Evolutionary conservation across 35 echinoderm and acorn worm species (phyloP).

Genomic region (Lytechinus variegatus): DNA sequence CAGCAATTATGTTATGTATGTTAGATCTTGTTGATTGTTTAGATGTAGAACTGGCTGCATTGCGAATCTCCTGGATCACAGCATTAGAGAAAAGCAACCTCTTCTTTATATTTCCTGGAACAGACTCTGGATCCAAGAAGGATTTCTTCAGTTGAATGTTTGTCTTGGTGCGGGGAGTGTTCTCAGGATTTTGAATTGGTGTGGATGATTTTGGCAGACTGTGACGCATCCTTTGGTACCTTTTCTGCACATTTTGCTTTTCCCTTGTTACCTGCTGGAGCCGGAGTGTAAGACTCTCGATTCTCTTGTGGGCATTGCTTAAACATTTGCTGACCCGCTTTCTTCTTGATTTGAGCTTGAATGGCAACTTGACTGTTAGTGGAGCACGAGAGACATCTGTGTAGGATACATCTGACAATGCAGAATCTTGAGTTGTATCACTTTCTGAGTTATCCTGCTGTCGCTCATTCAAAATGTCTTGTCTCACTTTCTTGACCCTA

Average conservation of each 20-base stretch:
- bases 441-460: not conserved
- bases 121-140: not conserved
- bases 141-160: too few species aligned
- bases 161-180: too few species aligned
- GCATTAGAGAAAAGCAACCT: conserved; percentile 35
- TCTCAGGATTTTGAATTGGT: too few species aligned
- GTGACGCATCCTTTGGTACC: conserved; percentile 5
- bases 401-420: not conserved
- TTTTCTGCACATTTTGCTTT: conserved; percentile 5
- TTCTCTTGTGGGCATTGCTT: not conserved
- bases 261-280: not conserved
- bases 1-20: too few species aligned
- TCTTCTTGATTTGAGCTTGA: not conserved
- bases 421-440: not conserved
- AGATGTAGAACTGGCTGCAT: not conserved
- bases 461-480: not conserved
- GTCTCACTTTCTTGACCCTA: not conserved
- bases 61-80: not conserved
- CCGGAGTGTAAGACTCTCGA: conserved; percentile 14
- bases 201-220: not conserved
- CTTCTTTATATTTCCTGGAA: not conserved
- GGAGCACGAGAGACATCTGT: not conserved
- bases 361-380: not conserved
- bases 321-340: not conserved
- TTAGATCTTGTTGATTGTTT: too few species aligned